phyloP scores from a whole-genome alignment of 2,113 vertebrate genomes.

The Boulengeromyrus knoepffleri region DNA sequence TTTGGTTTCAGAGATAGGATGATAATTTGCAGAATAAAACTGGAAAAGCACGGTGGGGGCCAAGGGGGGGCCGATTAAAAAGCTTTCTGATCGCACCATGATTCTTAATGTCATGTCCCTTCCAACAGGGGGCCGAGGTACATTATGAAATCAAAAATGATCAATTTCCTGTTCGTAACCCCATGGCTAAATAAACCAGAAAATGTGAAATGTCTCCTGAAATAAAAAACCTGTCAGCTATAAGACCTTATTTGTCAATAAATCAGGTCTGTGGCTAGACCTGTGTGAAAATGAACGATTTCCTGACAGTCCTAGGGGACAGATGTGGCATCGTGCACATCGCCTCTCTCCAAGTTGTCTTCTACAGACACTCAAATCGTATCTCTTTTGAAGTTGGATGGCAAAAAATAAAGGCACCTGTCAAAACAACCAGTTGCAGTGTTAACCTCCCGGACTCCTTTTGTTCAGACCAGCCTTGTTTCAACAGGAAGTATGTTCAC shows the following conservation, averaged over 20 bases:
- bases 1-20: not conserved
- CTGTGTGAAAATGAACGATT: not conserved
- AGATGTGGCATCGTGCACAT: constrained; percentile 40
- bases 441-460: constrained; percentile 64
- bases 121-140: not conserved
- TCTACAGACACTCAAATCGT: constrained; percentile 44
- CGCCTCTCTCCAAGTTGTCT: constrained; percentile 46
- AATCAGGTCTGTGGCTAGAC: not conserved
- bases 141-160: constrained; percentile 4
- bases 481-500: not conserved
- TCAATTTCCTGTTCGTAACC: not conserved
- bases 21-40: not conserved
- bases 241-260: not conserved
- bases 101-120: not conserved
- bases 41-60: not conserved
- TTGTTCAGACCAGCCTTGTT: constrained; percentile 51
- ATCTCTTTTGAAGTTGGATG: constrained; percentile 63
- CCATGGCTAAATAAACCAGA: not conserved
- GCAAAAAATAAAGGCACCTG: constrained; percentile 61
- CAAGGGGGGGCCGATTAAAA: not conserved
- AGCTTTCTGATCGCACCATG: not conserved
- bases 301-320: not conserved
- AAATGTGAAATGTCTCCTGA: not conserved
- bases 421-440: constrained; percentile 65
- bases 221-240: not conserved